phyloP scores from a whole-genome alignment of 2,113 vertebrate species.

The Carassius carassius region DNA sequence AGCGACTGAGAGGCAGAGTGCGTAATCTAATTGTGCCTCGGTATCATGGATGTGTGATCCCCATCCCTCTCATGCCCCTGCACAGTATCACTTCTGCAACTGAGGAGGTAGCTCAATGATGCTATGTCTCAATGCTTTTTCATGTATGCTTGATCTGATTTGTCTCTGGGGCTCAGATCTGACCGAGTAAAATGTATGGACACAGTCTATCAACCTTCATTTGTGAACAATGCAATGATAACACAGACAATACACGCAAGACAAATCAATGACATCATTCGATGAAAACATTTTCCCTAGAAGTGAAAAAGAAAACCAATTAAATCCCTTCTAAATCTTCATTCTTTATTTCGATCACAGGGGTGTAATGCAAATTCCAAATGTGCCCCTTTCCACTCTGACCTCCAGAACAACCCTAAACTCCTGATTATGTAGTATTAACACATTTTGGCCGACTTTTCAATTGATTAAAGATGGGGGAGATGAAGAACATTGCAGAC shows the following conservation, averaged over 20 bases:
- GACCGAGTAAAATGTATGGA: neutral
- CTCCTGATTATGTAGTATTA: slow-evolving; percentile 36
- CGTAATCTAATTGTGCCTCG: slow-evolving; percentile 10
- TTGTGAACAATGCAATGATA: neutral
- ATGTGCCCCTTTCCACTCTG: neutral
- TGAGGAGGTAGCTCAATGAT: neutral
- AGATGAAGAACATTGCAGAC: slow-evolving; percentile 37
- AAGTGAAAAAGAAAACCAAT: neutral
- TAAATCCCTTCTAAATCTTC: neutral
- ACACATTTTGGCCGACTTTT: slow-evolving; percentile 31
- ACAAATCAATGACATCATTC: slow-evolving; percentile 33
- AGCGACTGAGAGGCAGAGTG: slow-evolving; percentile 12
- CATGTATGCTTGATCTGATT: neutral
- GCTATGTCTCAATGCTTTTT: neutral
- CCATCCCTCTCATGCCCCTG: neutral
- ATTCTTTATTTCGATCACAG: neutral
- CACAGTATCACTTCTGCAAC: slow-evolving; percentile 4
- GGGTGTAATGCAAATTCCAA: neutral
- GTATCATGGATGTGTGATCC: neutral
- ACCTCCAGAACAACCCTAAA: slow-evolving; percentile 35
- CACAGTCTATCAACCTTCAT: slow-evolving; percentile 29
- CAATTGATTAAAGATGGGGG: slow-evolving; percentile 47
- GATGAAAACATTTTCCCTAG: neutral
- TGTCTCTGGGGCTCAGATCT: neutral
- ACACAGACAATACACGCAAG: neutral